phyloP scores from a whole-genome alignment of 2,888 invertebrate species.

The Operophtera brumata region DNA sequence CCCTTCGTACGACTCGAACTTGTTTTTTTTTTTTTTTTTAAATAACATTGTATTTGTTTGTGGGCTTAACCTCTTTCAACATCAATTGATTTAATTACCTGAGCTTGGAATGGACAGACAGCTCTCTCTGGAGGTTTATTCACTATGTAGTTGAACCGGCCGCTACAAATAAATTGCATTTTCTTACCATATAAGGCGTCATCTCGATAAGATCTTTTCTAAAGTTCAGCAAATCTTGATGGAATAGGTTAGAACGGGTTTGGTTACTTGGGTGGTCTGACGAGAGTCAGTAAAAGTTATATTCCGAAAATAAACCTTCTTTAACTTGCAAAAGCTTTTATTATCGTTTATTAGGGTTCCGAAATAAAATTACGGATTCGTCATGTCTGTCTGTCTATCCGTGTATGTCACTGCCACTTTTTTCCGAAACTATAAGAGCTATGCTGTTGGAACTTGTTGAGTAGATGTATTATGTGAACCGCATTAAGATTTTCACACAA shows the following conservation, averaged over 20 bases:
- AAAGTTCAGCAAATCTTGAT: slow-evolving; percentile 10
- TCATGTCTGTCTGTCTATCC: no score
- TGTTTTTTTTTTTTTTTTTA: no score
- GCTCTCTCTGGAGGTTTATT: slow-evolving; percentile 5
- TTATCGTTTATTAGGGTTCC: slow-evolving; percentile 39
- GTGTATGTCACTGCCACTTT: no score
- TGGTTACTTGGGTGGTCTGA: slow-evolving; percentile 5
- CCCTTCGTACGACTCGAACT: no score
- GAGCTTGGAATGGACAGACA: neutral
- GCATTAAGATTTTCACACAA: no score
- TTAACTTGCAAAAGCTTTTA: slow-evolving; percentile 4
- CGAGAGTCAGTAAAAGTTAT: neutral
- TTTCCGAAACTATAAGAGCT: no score
- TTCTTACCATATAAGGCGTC: slow-evolving; percentile 4
- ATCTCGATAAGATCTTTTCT: neutral
- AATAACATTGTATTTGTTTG: no score
- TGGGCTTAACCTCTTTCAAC: neutral
- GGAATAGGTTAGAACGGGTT: neutral
- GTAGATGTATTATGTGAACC: no score
- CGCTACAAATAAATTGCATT: slow-evolving; percentile 6
- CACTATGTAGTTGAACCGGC: neutral
- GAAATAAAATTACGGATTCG: no score
- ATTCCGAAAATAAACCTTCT: neutral
- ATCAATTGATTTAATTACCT: neutral
- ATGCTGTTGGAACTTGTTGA: no score